Conservation (phyloP, 2,113 vertebrate species). For the Phyllopteryx taeniolatus region DNA sequence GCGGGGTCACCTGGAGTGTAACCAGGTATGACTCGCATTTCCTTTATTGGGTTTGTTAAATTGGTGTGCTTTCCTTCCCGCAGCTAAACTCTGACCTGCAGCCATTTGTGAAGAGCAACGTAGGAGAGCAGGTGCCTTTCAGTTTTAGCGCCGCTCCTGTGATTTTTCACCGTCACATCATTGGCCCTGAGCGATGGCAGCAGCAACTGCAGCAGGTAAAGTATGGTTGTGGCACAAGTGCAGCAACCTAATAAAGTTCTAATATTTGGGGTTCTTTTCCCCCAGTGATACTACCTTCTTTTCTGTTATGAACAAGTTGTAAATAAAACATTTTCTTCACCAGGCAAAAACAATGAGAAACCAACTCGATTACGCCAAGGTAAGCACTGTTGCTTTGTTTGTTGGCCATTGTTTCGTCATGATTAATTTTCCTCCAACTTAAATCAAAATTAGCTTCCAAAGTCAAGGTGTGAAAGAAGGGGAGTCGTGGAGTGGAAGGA, state of each 20-base stretch:
- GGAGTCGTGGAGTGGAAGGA: conserved; percentile 51
- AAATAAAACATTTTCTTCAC: conserved; percentile 38
- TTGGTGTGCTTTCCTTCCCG: conserved; percentile 37
- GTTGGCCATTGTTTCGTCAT: background rate
- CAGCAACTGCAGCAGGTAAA: conserved; percentile 86
- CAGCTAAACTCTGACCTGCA: conserved; percentile 94
- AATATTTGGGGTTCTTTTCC: background rate
- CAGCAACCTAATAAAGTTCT: background rate
- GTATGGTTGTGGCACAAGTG: background rate
- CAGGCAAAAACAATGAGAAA: conserved; percentile 82
- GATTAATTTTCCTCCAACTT: conserved; percentile 56
- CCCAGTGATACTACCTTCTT: background rate
- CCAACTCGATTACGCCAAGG: conserved; percentile 84
- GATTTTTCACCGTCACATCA: conserved; percentile 85
- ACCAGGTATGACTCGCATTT: background rate
- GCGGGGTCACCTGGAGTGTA: conserved; percentile 20
- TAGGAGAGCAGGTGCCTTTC: conserved; percentile 74
- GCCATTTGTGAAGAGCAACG: conserved; percentile 83
- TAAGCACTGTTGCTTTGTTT: conserved; percentile 52
- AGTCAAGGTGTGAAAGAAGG: conserved; percentile 63
- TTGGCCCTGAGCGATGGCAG: conserved; percentile 85
- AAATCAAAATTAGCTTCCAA: conserved; percentile 66
- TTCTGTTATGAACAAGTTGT: background rate
- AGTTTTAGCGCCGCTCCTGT: conserved; percentile 87
- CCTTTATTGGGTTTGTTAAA: conserved; percentile 6